These are phyloP conservation scores for Uria aalge DNA, from an alignment of 2,113 vertebrate species.

Conservation along the genomic window DNA sequence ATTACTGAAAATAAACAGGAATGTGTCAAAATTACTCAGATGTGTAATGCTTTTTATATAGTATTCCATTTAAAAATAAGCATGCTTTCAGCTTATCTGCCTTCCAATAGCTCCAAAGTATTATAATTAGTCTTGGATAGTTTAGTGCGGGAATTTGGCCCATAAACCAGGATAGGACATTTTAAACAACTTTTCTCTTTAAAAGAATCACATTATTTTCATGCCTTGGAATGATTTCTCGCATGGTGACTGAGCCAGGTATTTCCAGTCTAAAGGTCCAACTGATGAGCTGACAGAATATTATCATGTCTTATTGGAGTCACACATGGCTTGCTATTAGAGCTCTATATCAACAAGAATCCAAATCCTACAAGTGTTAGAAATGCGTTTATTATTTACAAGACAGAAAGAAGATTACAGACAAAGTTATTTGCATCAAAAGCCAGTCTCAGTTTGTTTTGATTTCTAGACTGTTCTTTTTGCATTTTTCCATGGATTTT, in stretches of 20 bases:
- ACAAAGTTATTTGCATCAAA: conserved; percentile 1
- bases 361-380: conserved; percentile 9
- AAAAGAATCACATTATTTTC: conserved; percentile 37
- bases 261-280: conserved; percentile 47
- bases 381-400: background rate
- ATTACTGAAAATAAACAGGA: conserved; percentile 1
- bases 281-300: conserved; percentile 52
- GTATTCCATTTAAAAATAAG: conserved; percentile 9
- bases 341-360: background rate
- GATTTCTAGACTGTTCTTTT: background rate
- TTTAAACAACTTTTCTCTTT: conserved; percentile 25
- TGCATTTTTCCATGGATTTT: background rate
- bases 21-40: background rate
- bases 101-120: background rate
- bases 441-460: background rate
- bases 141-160: background rate
- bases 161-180: background rate
- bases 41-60: background rate
- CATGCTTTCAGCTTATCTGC: background rate
- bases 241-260: conserved; percentile 14
- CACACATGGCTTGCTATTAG: conserved; percentile 26
- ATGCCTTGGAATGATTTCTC: conserved; percentile 44
- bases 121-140: conserved; percentile 38
- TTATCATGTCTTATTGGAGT: conserved; percentile 42
- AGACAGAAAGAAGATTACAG: background rate